Evolutionary conservation across 2,888 invertebrate species (phyloP).

Genomic region (Hirtodrosophila alboralis): DNA sequence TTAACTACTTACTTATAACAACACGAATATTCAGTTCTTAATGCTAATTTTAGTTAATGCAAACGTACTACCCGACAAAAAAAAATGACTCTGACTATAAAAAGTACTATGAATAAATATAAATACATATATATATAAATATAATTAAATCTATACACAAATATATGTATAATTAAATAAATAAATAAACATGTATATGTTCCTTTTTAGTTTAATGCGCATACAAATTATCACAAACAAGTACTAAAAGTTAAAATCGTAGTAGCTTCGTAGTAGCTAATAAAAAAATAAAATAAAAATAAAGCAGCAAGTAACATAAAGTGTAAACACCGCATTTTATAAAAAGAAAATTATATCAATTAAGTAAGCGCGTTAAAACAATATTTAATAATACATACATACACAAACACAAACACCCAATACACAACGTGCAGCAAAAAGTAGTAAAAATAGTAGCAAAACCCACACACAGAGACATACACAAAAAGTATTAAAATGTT

Average conservation of each 20-base stretch:
- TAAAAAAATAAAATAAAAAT: too few species aligned
- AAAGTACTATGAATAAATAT: constrained; percentile 61
- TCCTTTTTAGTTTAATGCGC: constrained; percentile 79
- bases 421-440: constrained; percentile 34
- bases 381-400: constrained; percentile 27
- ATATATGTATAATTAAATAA: constrained; percentile 50
- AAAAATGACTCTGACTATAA: constrained; percentile 79
- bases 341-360: constrained; percentile 38
- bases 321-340: constrained; percentile 56
- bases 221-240: constrained; percentile 56
- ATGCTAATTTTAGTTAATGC: constrained; percentile 64
- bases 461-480: constrained; percentile 28
- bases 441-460: constrained; percentile 52
- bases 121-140: constrained; percentile 38
- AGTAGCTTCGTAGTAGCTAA: constrained; percentile 76
- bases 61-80: constrained; percentile 58
- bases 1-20: constrained; percentile 64
- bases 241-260: constrained; percentile 63
- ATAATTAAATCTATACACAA: constrained; percentile 47
- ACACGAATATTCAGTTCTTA: constrained; percentile 60
- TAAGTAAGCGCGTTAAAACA: constrained; percentile 47
- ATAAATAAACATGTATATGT: constrained; percentile 77
- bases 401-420: constrained; percentile 24
- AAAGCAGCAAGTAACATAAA: constrained; percentile 40
- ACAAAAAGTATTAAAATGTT: constrained; percentile 60